Percentiles rank a stretch among this genome's conserved stretches.
These are phyloP conservation scores for Helicoverpa assulta DNA, from an alignment of 2,888 invertebrate genomes.

Conservation along the genomic window DNA sequence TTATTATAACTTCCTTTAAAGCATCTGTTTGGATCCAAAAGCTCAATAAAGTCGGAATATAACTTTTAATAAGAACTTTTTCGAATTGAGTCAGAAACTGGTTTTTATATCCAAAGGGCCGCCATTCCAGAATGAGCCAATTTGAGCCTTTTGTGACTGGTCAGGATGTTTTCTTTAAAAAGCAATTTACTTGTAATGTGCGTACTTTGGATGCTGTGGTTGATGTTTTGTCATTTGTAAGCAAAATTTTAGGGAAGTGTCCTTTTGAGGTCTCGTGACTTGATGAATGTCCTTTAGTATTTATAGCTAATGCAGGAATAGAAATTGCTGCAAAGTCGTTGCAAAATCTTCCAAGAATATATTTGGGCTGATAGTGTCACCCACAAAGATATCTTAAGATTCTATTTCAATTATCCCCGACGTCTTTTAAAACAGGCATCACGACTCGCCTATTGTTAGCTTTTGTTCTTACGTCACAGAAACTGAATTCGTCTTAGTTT, in stretches of 20 bases:
- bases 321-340: background rate
- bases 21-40: background rate
- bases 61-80: constrained; percentile 6
- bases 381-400: constrained; percentile 35
- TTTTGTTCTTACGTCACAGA: constrained; percentile 46
- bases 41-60: background rate
- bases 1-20: background rate
- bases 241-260: constrained; percentile 20
- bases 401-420: constrained; percentile 36
- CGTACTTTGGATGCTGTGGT: constrained; percentile 18
- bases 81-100: constrained; percentile 23
- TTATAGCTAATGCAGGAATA: background rate
- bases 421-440: constrained; percentile 34
- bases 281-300: background rate
- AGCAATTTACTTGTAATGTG: constrained; percentile 38
- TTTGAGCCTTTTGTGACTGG: constrained; percentile 24
- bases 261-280: constrained; percentile 9
- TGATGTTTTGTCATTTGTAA: constrained; percentile 40
- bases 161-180: constrained; percentile 38
- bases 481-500: constrained; percentile 42
- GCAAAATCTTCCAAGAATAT: no score
- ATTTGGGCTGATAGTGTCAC: constrained; percentile 30
- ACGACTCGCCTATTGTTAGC: constrained; percentile 42
- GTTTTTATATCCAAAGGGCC: constrained; percentile 23
- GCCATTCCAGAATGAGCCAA: constrained; percentile 15